Percentiles rank a stretch among this genome's conserved stretches.
phyloP scores from a whole-genome alignment of 2,113 vertebrate genomes.

The Regulus satrapa region DNA sequence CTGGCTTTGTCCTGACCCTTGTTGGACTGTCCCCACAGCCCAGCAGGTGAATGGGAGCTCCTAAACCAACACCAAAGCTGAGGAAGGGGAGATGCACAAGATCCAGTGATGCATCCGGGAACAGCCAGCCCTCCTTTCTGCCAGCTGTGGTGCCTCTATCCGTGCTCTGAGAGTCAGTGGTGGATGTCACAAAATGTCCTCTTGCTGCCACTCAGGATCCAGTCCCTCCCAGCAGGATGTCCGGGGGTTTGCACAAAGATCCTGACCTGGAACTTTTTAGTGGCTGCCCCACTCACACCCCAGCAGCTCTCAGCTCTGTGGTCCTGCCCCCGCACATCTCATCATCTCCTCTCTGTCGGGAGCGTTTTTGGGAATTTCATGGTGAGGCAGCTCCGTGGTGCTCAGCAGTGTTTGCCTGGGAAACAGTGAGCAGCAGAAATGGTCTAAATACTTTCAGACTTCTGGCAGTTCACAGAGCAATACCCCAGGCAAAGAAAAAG shows the following conservation, averaged over 20 bases:
- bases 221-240: accelerated
- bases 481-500: constrained; percentile 60
- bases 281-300: neutral
- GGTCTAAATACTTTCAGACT: constrained; percentile 60
- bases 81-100: neutral
- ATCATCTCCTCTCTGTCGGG: neutral
- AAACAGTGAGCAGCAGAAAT: constrained; percentile 19
- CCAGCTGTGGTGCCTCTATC: neutral
- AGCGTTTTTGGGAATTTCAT: neutral
- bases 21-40: neutral
- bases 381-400: neutral
- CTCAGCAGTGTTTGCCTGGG: constrained; percentile 36
- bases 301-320: neutral
- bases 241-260: neutral
- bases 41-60: neutral
- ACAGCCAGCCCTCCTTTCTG: neutral
- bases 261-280: accelerated
- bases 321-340: neutral
- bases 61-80: neutral
- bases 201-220: neutral
- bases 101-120: neutral
- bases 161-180: accelerated
- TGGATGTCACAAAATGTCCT: neutral
- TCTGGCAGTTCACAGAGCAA: constrained; percentile 54
- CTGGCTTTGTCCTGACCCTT: neutral